These are phyloP conservation scores for Cephus spinipes DNA, from an alignment of 2,888 invertebrate genomes.

Conservation along the genomic window DNA sequence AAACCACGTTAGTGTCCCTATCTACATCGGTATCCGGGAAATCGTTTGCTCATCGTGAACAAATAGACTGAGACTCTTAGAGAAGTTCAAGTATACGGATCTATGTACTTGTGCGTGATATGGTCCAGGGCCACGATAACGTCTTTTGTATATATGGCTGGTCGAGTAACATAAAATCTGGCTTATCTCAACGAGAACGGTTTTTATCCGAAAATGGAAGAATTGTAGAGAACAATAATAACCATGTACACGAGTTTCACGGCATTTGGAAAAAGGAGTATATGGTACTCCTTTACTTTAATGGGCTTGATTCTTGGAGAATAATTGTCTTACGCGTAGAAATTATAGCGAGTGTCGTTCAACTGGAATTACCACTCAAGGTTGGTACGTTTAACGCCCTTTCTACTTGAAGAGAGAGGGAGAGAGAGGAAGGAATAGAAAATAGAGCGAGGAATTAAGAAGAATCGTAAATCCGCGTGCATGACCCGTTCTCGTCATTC, in stretches of 20 bases:
- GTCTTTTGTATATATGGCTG: background rate
- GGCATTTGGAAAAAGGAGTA: background rate
- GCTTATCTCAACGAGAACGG: background rate
- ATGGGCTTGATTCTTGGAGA: background rate
- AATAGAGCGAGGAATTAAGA: background rate
- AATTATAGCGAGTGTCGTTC: background rate
- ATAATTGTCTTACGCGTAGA: background rate
- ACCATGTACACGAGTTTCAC: background rate
- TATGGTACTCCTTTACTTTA: background rate
- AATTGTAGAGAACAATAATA: background rate
- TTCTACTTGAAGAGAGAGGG: background rate
- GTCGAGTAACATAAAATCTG: background rate
- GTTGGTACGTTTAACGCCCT: background rate
- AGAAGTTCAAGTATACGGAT: constrained; percentile 23
- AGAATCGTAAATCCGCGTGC: background rate
- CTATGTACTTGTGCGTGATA: background rate
- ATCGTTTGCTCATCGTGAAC: constrained; percentile 46
- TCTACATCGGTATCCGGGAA: constrained; percentile 25
- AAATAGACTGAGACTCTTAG: constrained; percentile 46
- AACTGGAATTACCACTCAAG: background rate
- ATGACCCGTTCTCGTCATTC: background rate
- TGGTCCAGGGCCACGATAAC: background rate
- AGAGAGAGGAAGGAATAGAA: background rate
- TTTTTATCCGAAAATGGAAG: background rate
- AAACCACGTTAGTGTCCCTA: constrained; percentile 34